These are phyloP conservation scores for Myopa tessellatipennis DNA, from an alignment of 2,888 invertebrate genomes.

Conservation along the genomic window DNA sequence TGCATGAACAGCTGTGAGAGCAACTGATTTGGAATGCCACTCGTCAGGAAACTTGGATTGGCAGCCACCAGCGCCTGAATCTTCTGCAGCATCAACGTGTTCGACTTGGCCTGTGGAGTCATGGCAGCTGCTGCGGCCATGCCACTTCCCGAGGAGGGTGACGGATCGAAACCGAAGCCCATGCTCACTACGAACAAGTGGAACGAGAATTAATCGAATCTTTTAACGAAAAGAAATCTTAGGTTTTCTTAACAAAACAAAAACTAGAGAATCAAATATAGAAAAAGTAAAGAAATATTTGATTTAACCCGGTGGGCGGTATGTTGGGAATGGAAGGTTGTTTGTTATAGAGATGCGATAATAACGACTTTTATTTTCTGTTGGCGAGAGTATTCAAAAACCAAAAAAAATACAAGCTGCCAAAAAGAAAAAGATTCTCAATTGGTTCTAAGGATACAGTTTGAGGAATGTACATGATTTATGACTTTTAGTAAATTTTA, in stretches of 20 bases:
- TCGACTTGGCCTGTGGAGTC: conserved; percentile 57
- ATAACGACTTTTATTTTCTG: too few species aligned
- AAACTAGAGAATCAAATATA: neutral
- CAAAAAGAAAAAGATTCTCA: too few species aligned
- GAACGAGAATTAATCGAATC: neutral
- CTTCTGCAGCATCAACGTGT: conserved; percentile 63
- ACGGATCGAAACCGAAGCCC: conserved; percentile 44
- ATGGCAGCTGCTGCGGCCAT: conserved; percentile 45
- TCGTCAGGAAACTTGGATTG: conserved; percentile 67
- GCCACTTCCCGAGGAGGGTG: conserved; percentile 31
- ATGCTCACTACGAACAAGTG: conserved; percentile 44
- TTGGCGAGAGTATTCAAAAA: too few species aligned
- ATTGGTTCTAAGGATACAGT: too few species aligned
- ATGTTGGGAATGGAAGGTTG: too few species aligned
- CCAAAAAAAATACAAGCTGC: too few species aligned
- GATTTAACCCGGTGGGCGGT: too few species aligned
- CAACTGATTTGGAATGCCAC: conserved; percentile 71
- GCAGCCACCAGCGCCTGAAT: conserved; percentile 65
- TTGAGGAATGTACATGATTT: too few species aligned
- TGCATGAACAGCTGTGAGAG: conserved; percentile 74
- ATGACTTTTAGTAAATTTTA: too few species aligned
- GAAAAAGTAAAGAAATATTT: neutral
- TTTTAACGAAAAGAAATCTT: too few species aligned
- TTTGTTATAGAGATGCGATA: too few species aligned
- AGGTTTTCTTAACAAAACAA: neutral